Percentiles rank a stretch among this genome's conserved stretches.
These are phyloP conservation scores for Erythrolamprus reginae DNA, from an alignment of 2,113 vertebrate species.

Conservation along the genomic window DNA sequence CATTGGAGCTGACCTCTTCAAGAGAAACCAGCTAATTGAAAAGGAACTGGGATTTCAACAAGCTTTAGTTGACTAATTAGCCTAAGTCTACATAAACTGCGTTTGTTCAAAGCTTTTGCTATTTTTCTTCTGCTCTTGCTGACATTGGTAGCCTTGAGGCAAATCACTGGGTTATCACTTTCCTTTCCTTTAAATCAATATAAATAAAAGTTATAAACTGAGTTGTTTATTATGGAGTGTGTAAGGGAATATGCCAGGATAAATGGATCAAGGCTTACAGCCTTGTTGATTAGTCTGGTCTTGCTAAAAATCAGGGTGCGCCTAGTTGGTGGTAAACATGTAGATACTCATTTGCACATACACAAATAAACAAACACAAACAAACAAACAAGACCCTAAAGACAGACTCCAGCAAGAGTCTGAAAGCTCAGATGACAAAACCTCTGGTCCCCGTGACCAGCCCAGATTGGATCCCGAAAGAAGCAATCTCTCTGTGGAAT, in stretches of 20 bases:
- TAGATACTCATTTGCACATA: not conserved
- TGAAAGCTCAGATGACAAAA: no score
- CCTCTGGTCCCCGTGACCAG: no score
- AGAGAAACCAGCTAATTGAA: not conserved
- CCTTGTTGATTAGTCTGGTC: not conserved
- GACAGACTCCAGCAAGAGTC: no score
- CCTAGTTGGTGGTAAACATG: conserved; percentile 2
- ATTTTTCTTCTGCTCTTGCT: not conserved
- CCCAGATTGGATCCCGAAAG: not conserved
- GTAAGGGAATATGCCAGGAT: conserved; percentile 7
- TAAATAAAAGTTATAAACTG: conserved; percentile 23
- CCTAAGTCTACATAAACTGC: not conserved
- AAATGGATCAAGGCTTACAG: conserved; percentile 9
- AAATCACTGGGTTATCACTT: not conserved
- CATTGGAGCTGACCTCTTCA: not conserved
- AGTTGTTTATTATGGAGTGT: not conserved
- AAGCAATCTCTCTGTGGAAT: not conserved
- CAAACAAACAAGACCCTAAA: not conserved
- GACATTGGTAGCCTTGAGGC: not conserved
- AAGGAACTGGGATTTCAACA: not conserved
- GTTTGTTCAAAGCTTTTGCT: not conserved
- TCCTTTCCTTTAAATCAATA: conserved; percentile 4
- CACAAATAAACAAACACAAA: not conserved
- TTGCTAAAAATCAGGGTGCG: not conserved
- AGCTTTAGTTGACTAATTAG: not conserved